A percentile compares a stretch with the other conserved stretches of the same genome.
phyloP scores from a whole-genome alignment of 2,113 vertebrate genomes.

The Amazona guildingii region DNA sequence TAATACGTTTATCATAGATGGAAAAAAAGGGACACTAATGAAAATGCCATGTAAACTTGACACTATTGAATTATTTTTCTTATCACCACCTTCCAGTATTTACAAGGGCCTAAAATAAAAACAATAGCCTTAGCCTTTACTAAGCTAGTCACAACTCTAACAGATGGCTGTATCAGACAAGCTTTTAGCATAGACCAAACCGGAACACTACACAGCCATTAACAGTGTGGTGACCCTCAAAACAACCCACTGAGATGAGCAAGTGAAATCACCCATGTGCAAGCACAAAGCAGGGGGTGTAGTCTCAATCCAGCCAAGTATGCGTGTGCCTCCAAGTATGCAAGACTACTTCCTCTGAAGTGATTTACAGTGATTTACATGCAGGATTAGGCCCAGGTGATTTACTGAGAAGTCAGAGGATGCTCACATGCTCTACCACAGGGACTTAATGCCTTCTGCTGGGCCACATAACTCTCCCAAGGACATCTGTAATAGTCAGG shows the following conservation, averaged over 20 bases:
- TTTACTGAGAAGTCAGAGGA: neutral
- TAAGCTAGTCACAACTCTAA: neutral
- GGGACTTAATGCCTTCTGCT: neutral
- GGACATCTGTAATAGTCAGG: neutral
- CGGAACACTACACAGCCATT: neutral
- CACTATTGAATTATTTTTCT: neutral
- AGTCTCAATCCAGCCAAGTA: neutral
- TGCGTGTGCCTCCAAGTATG: fast-evolving
- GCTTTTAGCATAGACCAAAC: neutral
- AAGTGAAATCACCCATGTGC: neutral
- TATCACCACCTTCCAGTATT: neutral
- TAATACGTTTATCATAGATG: neutral
- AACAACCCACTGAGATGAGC: fast-evolving
- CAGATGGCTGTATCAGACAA: neutral
- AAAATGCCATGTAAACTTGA: neutral
- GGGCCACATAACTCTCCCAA: neutral
- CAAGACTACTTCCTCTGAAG: neutral
- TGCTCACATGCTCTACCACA: neutral
- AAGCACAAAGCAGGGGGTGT: neutral
- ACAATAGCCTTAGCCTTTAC: neutral
- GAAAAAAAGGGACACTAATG: neutral
- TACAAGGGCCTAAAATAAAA: neutral
- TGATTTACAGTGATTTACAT: fast-evolving
- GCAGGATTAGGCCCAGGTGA: neutral
- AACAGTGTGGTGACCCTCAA: fast-evolving